Conservation (phyloP, 64 coral and sea anemone genomes). For the Platygyra sinensis region DNA sequence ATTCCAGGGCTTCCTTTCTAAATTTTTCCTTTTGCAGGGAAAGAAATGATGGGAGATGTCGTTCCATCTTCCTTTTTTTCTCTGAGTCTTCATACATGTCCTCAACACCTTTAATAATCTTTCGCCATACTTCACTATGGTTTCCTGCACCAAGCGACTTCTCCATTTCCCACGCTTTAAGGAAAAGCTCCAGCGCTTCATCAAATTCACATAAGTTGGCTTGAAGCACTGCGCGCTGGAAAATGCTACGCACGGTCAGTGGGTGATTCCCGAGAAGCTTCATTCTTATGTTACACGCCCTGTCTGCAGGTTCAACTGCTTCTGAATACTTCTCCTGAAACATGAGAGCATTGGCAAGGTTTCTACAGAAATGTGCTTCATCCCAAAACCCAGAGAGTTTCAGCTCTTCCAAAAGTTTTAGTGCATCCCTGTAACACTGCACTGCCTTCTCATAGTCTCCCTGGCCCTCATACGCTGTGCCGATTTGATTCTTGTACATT, state of each 20-base stretch:
- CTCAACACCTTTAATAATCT: no score
- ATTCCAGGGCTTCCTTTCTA: background rate
- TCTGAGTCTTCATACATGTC: no score
- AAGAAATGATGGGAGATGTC: no score
- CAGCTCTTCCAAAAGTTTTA: slow-evolving; percentile 13
- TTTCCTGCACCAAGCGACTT: background rate
- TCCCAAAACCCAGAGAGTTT: slow-evolving; percentile 8
- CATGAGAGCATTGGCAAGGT: background rate
- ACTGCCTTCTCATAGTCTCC: slow-evolving; percentile 14
- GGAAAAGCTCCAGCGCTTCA: slow-evolving; percentile 25
- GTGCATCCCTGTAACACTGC: slow-evolving; percentile 19
- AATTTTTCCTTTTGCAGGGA: background rate
- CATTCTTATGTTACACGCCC: no score
- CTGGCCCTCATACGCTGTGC: background rate
- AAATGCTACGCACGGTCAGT: no score
- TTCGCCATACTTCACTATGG: background rate
- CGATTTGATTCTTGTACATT: slow-evolving; percentile 37
- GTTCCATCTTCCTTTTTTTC: no score
- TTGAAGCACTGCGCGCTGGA: background rate
- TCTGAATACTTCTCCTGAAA: no score
- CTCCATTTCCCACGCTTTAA: slow-evolving; percentile 32
- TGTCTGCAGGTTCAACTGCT: no score
- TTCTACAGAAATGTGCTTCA: slow-evolving; percentile 10
- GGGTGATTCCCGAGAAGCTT: no score
- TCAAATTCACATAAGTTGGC: background rate